These are phyloP conservation scores for Alloplasta piceator DNA, from an alignment of 2,888 invertebrate genomes.

Conservation along the genomic window DNA sequence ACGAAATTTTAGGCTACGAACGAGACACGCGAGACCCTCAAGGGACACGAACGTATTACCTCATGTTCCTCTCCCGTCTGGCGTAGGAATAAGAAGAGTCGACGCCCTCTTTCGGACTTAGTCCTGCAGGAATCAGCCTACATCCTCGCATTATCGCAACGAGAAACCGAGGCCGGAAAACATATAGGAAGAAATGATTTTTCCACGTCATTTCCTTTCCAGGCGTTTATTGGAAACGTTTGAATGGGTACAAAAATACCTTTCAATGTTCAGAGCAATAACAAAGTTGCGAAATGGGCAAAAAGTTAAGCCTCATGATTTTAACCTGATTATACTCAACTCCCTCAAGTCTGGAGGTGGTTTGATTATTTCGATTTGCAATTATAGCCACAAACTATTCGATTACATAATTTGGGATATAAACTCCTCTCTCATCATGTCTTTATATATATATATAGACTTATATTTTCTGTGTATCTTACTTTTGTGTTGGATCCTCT, in stretches of 20 bases:
- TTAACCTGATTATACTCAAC: neutral
- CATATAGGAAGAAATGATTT: neutral
- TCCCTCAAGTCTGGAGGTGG: neutral
- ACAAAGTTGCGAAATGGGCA: neutral
- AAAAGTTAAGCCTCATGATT: neutral
- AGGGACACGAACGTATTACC: neutral
- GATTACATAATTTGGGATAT: slow-evolving; percentile 16
- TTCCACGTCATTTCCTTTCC: neutral
- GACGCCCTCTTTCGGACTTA: slow-evolving; percentile 42
- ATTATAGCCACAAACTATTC: slow-evolving; percentile 28
- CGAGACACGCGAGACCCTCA: slow-evolving; percentile 27
- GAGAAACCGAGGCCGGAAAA: neutral
- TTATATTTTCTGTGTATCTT: no score
- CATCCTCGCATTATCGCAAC: slow-evolving; percentile 70
- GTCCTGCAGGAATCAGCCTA: slow-evolving; percentile 51
- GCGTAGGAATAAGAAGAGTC: slow-evolving; percentile 64
- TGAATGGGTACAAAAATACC: neutral
- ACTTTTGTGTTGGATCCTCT: neutral
- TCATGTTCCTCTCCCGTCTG: neutral
- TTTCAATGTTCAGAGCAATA: neutral
- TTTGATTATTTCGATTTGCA: slow-evolving; percentile 35
- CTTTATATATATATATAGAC: no score
- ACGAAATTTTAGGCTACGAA: slow-evolving; percentile 72
- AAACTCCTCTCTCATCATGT: no score
- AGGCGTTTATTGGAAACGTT: neutral